Conservation (phyloP, 1,140 invertebrate genomes). For the Tigriopus japonicus region DNA sequence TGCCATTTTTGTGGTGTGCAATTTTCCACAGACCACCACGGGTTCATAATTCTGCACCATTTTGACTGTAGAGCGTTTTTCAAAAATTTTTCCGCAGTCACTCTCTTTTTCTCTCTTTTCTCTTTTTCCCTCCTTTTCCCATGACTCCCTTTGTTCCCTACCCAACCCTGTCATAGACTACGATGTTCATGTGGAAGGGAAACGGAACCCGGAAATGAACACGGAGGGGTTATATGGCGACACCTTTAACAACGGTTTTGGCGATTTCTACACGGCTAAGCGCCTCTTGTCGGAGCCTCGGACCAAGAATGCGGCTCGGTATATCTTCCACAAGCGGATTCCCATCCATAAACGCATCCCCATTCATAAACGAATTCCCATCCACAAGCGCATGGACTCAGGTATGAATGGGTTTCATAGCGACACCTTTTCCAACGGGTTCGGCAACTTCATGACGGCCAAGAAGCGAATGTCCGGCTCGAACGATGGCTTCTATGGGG, state of each 20-base stretch:
- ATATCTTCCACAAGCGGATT: background rate
- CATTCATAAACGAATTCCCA: background rate
- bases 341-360: background rate
- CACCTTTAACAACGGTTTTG: conserved; percentile 30
- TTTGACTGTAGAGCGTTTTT: too few relatives aligned
- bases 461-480: conserved; percentile 17
- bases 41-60: too few relatives aligned
- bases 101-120: conserved; percentile 18
- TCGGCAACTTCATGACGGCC: conserved; percentile 27
- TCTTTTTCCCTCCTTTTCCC: conserved; percentile 7
- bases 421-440: conserved; percentile 25
- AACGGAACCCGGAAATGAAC: conserved; percentile 27
- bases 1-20: too few relatives aligned
- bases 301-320: too few relatives aligned
- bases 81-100: too few relatives aligned
- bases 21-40: too few relatives aligned
- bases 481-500: conserved; percentile 25
- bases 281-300: conserved; percentile 16
- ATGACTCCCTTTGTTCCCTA: conserved; percentile 14
- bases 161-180: conserved; percentile 16
- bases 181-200: conserved; percentile 6
- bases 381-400: background rate
- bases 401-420: conserved; percentile 21
- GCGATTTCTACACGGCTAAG: conserved; percentile 30
- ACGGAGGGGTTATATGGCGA: conserved; percentile 29